phyloP scores from a whole-genome alignment of 1,140 invertebrate species.

The Ceratina japonica region DNA sequence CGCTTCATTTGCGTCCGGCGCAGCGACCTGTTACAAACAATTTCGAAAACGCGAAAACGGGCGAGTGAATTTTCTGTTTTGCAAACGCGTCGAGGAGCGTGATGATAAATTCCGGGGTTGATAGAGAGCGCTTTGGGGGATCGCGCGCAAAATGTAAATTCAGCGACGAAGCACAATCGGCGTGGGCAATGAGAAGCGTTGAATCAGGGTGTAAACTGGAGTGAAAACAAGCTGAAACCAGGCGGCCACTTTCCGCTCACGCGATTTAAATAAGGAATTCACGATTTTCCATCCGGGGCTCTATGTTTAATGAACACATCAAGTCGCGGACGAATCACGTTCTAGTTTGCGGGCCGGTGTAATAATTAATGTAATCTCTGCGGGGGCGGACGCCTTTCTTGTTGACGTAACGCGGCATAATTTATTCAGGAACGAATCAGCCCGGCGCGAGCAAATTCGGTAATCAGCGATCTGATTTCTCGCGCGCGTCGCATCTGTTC shows the following conservation, averaged over 20 bases:
- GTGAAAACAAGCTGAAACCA: no score
- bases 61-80: conserved; percentile 23
- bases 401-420: background rate
- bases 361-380: no score
- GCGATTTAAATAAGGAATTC: no score
- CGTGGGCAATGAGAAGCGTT: background rate
- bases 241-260: no score
- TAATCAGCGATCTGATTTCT: background rate
- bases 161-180: background rate
- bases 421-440: background rate
- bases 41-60: conserved; percentile 2
- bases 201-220: background rate
- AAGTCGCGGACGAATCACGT: no score
- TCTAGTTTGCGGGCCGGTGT: no score
- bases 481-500: background rate
- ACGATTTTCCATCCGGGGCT: no score
- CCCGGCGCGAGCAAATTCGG: conserved; percentile 3
- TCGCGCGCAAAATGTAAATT: conserved; percentile 45
- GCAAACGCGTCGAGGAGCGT: background rate
- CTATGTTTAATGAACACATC: no score
- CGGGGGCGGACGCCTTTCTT: no score
- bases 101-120: conserved; percentile 15
- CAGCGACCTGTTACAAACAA: background rate
- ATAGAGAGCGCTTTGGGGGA: background rate
- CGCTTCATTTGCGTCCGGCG: background rate